Evolutionary conservation across 2,888 invertebrate genomes (phyloP), one percentile per base, ranked within the genome.

Genomic region (Drosophila paramelanica): DNA sequence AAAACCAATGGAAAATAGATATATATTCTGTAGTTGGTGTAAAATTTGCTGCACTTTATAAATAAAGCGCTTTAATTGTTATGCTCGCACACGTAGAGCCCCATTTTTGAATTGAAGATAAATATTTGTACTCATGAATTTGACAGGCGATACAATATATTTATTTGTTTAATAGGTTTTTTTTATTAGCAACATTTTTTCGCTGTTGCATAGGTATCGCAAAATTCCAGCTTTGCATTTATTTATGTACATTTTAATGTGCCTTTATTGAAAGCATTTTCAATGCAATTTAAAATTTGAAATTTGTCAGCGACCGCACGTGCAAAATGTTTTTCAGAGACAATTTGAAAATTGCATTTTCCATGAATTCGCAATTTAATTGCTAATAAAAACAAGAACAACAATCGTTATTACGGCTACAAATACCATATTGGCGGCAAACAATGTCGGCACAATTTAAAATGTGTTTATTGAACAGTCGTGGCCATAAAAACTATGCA

Each of bases 281-380:
- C 52, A 39, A 51, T 43, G 5, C 23, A 64, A 62, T 31, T 65
- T 17, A 1, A 39, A 58, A 49, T 65, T 59, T 46, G 45, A 62
- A 75, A 75, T 73, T 76, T 79, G 69, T 77, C 72, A 64, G 55
- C 46, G 57, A 45, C 42, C 55, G 51, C 83, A 73, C 73, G 67
- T 69, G 85, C 56, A 67, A 70, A 66, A 58, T 56, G 25, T 51
- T 51, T 25, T 41, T 14, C 11, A 8, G 49, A 59, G 50, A 49
- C 67, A 76, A 66, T 71, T 55, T 13, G 57, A 66, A 69, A 76
- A 73, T 67, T 58, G 77, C 58, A 73, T 76, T 70, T 72, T 70
- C 43, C 62, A 42, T 57, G 47, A 14, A 73, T 65, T 52, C 52
- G 45, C 53, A 52, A 78, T 67, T 64, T 64, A 51, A 74, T 71